Base-by-base conservation (phyloP, 2,888 invertebrate species). In the Girardia tigrina region DNA sequence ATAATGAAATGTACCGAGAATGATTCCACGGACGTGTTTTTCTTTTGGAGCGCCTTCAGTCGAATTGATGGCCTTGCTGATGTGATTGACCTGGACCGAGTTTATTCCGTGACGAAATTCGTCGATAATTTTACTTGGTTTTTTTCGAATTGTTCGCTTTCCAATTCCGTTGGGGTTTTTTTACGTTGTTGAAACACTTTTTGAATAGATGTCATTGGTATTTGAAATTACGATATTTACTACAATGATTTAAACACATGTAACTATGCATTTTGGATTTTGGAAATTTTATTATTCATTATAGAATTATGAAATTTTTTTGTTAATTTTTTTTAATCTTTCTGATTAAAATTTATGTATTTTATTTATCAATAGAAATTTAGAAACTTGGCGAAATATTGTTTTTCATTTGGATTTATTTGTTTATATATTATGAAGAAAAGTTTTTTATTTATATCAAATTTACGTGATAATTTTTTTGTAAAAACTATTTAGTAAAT, bases 31-130 rank as follows among this genome's bases (percentile, higher is more conserved):
- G 70, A 94, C 93, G 90, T 98, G 98, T 88, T 98, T 98, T 83
- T 94, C 94, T 86, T 98, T 98, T 0, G 94, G 90, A 0, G 97
- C 94, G 8, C 90, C 90, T 85, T 98, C 97, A 78, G 89, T 88
- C 14, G 89, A 88, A 85, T 91, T 95, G 79, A 97, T 90, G 26
- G 97, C 97, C 86, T 98, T 98, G 80, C 89, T 89, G 77, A 97
- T 89, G 79, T 92, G 91, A 56, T 56, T 56, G n/a, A 20, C 23
- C 56, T 56, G 23, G n/a, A n/a, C n/a, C n/a, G n/a, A 56, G 23
- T 8, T 56, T 56, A 56, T 16, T 56, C 23, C 4, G 16, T 16
- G 16, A 56, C n/a, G 4, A 56, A 56, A n/a, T n/a, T 56, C 6
- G 4, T 20, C n/a, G 4, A 56, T 56, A 2, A 20, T 56, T 56